Base-by-base conservation (phyloP, 2,797 vertebrate genomes). In the Peromyscus nudipes region DNA sequence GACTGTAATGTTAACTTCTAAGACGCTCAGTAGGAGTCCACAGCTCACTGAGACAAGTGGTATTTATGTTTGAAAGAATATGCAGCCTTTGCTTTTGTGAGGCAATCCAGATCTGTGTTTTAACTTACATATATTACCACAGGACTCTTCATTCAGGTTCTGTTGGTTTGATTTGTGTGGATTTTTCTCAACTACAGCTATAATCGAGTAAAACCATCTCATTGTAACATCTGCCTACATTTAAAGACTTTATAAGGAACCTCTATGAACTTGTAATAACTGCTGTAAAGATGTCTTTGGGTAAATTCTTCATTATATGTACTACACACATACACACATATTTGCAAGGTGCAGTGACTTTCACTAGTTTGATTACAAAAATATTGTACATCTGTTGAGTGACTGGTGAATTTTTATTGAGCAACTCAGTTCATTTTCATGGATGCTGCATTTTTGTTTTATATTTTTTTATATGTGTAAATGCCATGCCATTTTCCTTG, bases 281-380 rank as follows among this genome's bases (percentile, higher is more conserved):
- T 62, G 43, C 25, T 49, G 46, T 55, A 67, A 89, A 46, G 23
- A 82, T 94, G 12, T 64, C 14, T 12, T 90, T n/a, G 43, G 17
- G 16, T 95, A 29, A 80, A 37, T 83, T 85, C 65, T 27, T 83
- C 69, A 89, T 91, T 64, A 69, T 29, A 92, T 62, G 4, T 29
- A 65, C 62, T 12, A 65, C 25, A 64, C 10, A 64, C 62, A 65
- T 5, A 31, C 31, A 73, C 71, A 40, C 4, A 12, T 23, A 73
- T 23, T 6, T 34, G 91, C 87, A 83, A 83, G 16, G 29, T 8
- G 4, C n/a, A 73, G 73, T 67, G 46, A 75, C 34, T 96, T 69
- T 83, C 13, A 95, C 77, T 25, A 13, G 57, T 96, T 94, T 95
- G 17, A 64, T 95, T 91, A 60, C 8, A 67, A 91, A 96, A 85